phyloP scores from a whole-genome alignment of 2,797 vertebrate species.

The Caiman crocodilus region DNA sequence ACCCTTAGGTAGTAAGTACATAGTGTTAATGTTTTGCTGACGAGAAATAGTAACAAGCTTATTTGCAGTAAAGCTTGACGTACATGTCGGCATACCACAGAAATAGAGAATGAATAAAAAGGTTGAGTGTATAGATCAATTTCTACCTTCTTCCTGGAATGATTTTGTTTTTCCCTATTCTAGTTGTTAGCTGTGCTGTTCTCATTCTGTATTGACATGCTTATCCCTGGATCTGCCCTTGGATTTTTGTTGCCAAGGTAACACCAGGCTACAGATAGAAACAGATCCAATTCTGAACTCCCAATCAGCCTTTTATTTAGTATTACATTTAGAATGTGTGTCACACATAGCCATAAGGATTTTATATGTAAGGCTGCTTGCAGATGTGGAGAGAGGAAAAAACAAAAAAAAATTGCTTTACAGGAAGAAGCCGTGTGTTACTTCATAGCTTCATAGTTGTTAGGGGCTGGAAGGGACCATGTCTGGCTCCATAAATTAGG shows the following conservation, averaged over 20 bases:
- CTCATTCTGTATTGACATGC: conserved; percentile 16
- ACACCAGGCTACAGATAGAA: conserved; percentile 46
- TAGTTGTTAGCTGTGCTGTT: conserved; percentile 34
- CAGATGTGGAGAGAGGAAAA: not conserved
- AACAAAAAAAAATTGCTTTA: too few species aligned
- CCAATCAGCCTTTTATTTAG: not conserved
- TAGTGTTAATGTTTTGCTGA: conserved; percentile 29
- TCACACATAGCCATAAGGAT: not conserved
- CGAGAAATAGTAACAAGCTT: conserved; percentile 47
- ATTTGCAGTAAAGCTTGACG: conserved; percentile 40
- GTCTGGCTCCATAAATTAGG: too few species aligned
- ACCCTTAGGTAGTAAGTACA: not conserved
- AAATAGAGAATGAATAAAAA: conserved; percentile 30
- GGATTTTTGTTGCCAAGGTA: conserved; percentile 67
- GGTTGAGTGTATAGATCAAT: not conserved
- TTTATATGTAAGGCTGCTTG: not conserved
- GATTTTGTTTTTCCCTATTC: conserved; percentile 36
- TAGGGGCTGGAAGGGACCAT: too few species aligned
- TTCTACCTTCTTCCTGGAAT: conserved; percentile 26
- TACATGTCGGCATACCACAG: conserved; percentile 17
- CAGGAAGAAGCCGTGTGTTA: too few species aligned
- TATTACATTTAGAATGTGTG: conserved; percentile 11
- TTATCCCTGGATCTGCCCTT: conserved; percentile 46
- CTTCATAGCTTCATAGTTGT: too few species aligned
- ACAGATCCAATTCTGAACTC: conserved; percentile 38